These are phyloP conservation scores for Falco cherrug DNA, from an alignment of 2,797 vertebrate genomes.

Conservation along the genomic window DNA sequence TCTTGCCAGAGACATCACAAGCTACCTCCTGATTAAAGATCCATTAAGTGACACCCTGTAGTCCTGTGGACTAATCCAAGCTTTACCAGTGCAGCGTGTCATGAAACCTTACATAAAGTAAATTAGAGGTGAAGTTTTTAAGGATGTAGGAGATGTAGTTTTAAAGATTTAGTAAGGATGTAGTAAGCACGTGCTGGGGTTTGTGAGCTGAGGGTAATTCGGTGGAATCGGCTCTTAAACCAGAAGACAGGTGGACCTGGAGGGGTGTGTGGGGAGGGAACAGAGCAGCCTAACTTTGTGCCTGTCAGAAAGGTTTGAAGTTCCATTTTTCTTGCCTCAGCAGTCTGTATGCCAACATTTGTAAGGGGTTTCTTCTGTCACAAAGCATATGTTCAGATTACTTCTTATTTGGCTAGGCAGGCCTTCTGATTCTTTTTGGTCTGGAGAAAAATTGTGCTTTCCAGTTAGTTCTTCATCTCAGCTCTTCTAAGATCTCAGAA, in stretches of 20 bases:
- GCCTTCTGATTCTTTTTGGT: background rate
- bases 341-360: background rate
- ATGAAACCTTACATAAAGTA: background rate
- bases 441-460: background rate
- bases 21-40: background rate
- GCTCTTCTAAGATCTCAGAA: background rate
- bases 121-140: background rate
- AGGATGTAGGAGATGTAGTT: background rate
- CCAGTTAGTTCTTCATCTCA: background rate
- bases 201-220: background rate
- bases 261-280: background rate
- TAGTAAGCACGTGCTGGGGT: background rate
- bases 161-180: no score
- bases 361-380: background rate
- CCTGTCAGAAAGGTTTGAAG: background rate
- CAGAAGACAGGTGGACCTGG: background rate
- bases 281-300: background rate
- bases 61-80: background rate
- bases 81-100: fast-evolving
- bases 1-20: background rate
- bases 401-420: background rate
- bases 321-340: background rate
- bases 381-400: background rate
- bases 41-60: background rate
- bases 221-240: background rate